A percentile compares a stretch with the other conserved stretches of the same genome.
phyloP scores from a whole-genome alignment of 2,888 invertebrate genomes.

The Rotaria macrura region DNA sequence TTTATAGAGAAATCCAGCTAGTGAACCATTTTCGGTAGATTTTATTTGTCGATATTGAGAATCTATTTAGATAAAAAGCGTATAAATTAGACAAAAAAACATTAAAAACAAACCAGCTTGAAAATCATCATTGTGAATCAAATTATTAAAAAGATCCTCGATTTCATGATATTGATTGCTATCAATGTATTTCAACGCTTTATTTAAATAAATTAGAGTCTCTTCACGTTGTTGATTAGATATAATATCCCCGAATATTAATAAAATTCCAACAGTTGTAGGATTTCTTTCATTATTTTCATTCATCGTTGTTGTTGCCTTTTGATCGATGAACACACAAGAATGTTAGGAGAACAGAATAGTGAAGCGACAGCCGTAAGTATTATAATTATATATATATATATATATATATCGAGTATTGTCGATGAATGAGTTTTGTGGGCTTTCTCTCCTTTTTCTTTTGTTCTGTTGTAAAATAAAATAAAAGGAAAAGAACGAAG shows the following conservation, averaged over 20 bases:
- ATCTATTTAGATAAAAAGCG: too few relatives aligned
- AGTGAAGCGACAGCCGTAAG: background rate
- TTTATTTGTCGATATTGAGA: constrained; percentile 8
- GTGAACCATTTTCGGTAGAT: background rate
- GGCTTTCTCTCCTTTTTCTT: background rate
- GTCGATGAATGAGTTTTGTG: too few relatives aligned
- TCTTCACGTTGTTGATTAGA: background rate
- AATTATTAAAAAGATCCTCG: background rate
- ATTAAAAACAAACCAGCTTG: background rate
- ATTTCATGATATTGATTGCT: background rate
- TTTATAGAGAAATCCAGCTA: constrained; percentile 7
- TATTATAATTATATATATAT: background rate
- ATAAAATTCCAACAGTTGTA: background rate
- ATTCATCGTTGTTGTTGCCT: background rate
- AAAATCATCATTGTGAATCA: background rate
- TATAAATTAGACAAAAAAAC: too few relatives aligned
- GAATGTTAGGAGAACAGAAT: background rate
- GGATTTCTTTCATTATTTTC: background rate
- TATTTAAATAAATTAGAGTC: background rate
- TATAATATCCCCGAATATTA: background rate
- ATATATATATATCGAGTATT: too few relatives aligned
- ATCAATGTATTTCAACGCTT: background rate
- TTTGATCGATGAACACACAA: background rate
- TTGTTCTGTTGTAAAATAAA: background rate
- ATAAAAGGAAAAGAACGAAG: background rate